Conservation (phyloP, 2,113 vertebrate genomes). For the Mobula hypostoma region DNA sequence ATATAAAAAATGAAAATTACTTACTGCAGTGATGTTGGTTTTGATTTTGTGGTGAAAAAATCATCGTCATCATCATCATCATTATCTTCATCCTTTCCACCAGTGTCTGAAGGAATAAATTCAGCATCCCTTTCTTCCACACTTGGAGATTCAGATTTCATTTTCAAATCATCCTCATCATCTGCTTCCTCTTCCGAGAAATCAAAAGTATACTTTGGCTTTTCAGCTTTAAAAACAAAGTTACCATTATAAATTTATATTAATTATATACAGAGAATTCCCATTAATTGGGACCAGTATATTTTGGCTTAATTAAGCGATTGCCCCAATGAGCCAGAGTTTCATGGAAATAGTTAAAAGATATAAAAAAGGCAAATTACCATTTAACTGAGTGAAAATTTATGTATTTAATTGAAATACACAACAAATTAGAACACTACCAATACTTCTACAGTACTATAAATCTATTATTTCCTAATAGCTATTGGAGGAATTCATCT, state of each 20-base stretch:
- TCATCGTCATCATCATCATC: slow-evolving; percentile 66
- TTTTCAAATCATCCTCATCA: slow-evolving; percentile 66
- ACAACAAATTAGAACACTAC: too few species aligned
- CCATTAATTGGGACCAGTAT: too few species aligned
- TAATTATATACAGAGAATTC: background rate
- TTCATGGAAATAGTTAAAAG: too few species aligned
- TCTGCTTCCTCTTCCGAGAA: slow-evolving; percentile 92
- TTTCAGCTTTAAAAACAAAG: slow-evolving; percentile 65
- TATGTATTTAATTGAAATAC: too few species aligned
- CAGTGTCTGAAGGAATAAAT: slow-evolving; percentile 61
- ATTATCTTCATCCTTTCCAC: slow-evolving; percentile 64
- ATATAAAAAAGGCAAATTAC: too few species aligned
- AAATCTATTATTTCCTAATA: too few species aligned
- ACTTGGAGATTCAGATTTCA: slow-evolving; percentile 73
- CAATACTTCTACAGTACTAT: too few species aligned
- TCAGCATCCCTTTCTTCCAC: slow-evolving; percentile 73
- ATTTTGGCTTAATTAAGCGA: too few species aligned
- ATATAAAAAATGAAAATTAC: slow-evolving; percentile 41
- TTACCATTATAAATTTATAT: background rate
- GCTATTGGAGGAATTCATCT: too few species aligned
- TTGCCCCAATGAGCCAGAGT: too few species aligned
- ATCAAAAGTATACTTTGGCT: slow-evolving; percentile 95
- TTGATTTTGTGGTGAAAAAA: slow-evolving; percentile 67
- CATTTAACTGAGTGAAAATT: too few species aligned
- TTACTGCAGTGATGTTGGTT: slow-evolving; percentile 59